These are phyloP conservation scores for Tricholaema leucomelas DNA, from an alignment of 2,113 vertebrate genomes.

Conservation along the genomic window DNA sequence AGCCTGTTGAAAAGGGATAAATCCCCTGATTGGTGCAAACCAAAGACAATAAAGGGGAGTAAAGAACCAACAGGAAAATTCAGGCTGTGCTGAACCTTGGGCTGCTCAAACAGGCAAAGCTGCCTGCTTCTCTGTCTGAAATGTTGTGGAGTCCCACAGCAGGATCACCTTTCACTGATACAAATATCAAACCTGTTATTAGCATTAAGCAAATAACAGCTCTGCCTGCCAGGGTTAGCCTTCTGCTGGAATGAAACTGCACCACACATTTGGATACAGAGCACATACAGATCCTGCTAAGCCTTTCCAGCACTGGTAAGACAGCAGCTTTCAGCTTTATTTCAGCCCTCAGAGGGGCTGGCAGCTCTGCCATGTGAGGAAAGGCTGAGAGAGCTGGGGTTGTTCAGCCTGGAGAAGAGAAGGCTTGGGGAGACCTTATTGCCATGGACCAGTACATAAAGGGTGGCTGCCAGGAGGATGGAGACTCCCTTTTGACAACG, in stretches of 20 bases:
- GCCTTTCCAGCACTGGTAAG: background rate
- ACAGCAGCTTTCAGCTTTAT: background rate
- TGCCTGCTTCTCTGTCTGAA: background rate
- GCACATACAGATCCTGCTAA: background rate
- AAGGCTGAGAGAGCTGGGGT: too few relatives aligned
- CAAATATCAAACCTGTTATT: background rate
- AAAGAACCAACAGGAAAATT: background rate
- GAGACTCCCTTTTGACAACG: too few relatives aligned
- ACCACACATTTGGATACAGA: background rate
- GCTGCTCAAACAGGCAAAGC: background rate
- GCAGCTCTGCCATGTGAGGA: too few relatives aligned
- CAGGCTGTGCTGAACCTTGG: background rate
- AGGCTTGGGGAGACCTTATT: too few relatives aligned
- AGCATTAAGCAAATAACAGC: constrained; percentile 32
- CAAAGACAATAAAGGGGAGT: background rate
- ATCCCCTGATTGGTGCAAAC: background rate
- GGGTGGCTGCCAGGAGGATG: too few relatives aligned
- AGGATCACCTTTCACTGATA: background rate
- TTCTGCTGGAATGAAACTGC: background rate
- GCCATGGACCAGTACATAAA: too few relatives aligned
- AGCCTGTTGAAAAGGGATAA: background rate
- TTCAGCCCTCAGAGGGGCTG: too few relatives aligned
- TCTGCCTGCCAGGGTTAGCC: constrained; percentile 2
- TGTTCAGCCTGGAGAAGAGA: too few relatives aligned
- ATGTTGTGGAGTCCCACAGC: background rate